phyloP scores from a whole-genome alignment of 1,140 invertebrate genomes.

The Sesamia nonagrioides region DNA sequence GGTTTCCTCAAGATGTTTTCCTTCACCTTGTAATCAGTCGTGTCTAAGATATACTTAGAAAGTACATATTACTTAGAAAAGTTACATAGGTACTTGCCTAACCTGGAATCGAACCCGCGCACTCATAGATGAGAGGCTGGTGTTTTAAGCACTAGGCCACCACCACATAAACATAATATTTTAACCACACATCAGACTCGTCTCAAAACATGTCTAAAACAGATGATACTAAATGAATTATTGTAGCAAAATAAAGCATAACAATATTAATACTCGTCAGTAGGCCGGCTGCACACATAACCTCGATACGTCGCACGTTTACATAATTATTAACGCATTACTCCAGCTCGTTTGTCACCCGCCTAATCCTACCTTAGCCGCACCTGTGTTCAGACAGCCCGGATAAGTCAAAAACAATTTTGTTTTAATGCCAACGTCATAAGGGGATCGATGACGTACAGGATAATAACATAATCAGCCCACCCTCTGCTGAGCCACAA shows the following conservation, averaged over 20 bases:
- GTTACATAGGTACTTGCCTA: too few relatives aligned
- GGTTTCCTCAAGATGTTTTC: too few relatives aligned
- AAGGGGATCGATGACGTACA: constrained; percentile 9
- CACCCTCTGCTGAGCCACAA: too few relatives aligned
- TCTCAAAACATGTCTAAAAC: background rate
- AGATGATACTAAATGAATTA: background rate
- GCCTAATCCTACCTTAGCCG: constrained; percentile 33
- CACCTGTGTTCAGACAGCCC: constrained; percentile 39
- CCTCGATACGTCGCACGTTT: constrained; percentile 21
- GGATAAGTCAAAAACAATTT: constrained; percentile 48
- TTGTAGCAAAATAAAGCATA: background rate
- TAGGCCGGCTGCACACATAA: constrained; percentile 9
- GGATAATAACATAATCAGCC: background rate
- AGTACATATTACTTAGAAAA: too few relatives aligned
- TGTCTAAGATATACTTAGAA: too few relatives aligned
- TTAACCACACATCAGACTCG: too few relatives aligned
- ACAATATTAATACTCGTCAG: constrained; percentile 40
- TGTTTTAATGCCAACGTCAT: constrained; percentile 26
- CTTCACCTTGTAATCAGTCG: too few relatives aligned
- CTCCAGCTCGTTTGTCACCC: constrained; percentile 45
- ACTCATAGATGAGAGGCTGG: too few relatives aligned
- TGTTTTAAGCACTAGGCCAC: too few relatives aligned
- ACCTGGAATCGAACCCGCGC: too few relatives aligned
- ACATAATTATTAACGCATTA: constrained; percentile 45
- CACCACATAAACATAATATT: too few relatives aligned